These are phyloP conservation scores for Cynocephalus volans DNA, from an alignment of 2,113 vertebrate species.

Conservation along the genomic window DNA sequence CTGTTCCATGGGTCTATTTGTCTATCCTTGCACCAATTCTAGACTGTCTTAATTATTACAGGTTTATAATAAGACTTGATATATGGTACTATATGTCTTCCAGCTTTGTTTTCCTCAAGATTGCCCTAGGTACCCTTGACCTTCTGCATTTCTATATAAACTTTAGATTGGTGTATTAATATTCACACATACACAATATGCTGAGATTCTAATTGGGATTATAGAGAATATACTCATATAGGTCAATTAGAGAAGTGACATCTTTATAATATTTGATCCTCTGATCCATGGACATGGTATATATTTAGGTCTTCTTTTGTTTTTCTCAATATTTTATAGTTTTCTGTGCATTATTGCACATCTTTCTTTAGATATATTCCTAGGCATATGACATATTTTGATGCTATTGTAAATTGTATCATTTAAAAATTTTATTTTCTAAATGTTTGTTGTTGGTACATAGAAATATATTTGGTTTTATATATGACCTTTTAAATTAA, in stretches of 20 bases:
- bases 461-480: background rate
- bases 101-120: background rate
- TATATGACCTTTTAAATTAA: background rate
- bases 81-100: background rate
- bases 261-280: background rate
- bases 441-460: background rate
- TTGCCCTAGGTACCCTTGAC: background rate
- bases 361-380: background rate
- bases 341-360: background rate
- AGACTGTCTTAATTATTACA: background rate
- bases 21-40: background rate
- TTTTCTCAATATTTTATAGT: constrained; percentile 6
- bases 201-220: background rate
- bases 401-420: background rate
- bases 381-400: background rate
- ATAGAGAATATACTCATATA: background rate
- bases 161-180: background rate
- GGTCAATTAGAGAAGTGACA: background rate
- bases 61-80: background rate
- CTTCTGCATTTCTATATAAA: background rate
- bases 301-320: background rate
- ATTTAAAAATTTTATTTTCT: background rate
- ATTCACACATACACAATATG: background rate
- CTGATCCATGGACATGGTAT: background rate
- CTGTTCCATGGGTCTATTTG: background rate